Base-by-base conservation (phyloP, 2,113 vertebrate genomes). In the Gymnorhina tibicen region DNA sequence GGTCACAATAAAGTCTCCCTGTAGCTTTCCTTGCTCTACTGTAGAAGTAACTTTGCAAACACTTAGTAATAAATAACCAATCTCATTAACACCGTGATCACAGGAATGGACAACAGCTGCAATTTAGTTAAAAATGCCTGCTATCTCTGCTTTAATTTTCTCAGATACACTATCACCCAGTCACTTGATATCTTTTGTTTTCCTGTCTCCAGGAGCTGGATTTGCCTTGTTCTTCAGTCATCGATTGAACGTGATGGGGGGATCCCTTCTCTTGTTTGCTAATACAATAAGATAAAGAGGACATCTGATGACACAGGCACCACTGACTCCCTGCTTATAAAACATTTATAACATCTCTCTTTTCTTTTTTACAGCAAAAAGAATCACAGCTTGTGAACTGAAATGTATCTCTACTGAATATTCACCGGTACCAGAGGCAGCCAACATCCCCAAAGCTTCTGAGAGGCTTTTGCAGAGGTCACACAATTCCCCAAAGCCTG, bases 151-250 rank as follows among this genome's bases (percentile, higher is more conserved):
- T 87, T 68, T 67, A 80, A 77, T 88, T 90, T 90, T 95, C 87
- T 91, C 82, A 77, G 86, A 79, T 17, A 80, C 10, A 2, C 30
- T 66, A 70, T 91, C 94, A 69, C 46, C 24, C 22, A 56, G 79
- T 30, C 60, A 92, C 55, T 78, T 55, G 44, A 91, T 88, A 74
- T 77, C 87, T 95, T 92, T 90, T 92, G 87, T 95, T 93, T 84
- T 63, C 42, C 72, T 88, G 75, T 90, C 68, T 50, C 72, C 18
- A 41, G 87, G 79, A 92, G 69, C 68, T 13, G 60, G 39, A 78
- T 81, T 93, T 91, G 35, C 67, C 92, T 93, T 96, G 87, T 63
- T 95, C 87, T 83, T 96, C 95, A 88, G 32, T 93, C 96, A 96
- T 93, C 56, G 2, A 69, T 30, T 4, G 7, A 67, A 88, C 17